phyloP scores from a whole-genome alignment of 1,140 invertebrate genomes.

The Varroa destructor region DNA sequence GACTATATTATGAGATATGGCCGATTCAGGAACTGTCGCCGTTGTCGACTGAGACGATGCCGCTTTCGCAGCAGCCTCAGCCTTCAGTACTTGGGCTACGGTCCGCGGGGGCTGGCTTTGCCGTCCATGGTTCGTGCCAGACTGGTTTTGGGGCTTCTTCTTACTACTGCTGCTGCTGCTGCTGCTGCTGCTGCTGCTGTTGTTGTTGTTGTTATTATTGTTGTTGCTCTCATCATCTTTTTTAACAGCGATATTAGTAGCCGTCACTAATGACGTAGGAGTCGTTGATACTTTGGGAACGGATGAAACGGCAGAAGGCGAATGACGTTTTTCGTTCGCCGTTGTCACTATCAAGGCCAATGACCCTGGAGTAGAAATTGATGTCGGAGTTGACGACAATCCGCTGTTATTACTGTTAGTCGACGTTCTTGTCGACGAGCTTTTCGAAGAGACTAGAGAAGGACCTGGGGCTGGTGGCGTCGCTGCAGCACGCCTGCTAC shows the following conservation, averaged over 20 bases:
- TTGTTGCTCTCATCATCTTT: not conserved
- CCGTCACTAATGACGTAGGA: no score
- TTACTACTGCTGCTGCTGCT: no score
- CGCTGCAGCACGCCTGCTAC: not conserved
- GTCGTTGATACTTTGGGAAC: no score
- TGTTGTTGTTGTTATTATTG: not conserved
- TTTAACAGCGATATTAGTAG: not conserved
- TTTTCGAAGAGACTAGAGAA: not conserved
- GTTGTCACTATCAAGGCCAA: not conserved
- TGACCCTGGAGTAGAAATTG: not conserved
- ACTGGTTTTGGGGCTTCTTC: no score
- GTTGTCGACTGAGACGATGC: not conserved
- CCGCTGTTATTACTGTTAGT: not conserved
- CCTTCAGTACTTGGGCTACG: constrained; percentile 9
- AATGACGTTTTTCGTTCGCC: not conserved
- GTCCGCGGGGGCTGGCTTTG: not conserved
- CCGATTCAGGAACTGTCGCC: not conserved
- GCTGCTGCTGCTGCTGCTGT: not conserved
- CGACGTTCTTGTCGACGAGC: not conserved
- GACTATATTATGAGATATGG: not conserved
- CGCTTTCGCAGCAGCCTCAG: constrained; percentile 3
- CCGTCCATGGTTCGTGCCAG: no score
- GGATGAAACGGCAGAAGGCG: no score
- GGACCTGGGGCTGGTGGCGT: not conserved
- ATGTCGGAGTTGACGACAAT: not conserved